Evolutionary conservation across 1,140 invertebrate species (phyloP).

Genomic region (Caerostris darwini): DNA sequence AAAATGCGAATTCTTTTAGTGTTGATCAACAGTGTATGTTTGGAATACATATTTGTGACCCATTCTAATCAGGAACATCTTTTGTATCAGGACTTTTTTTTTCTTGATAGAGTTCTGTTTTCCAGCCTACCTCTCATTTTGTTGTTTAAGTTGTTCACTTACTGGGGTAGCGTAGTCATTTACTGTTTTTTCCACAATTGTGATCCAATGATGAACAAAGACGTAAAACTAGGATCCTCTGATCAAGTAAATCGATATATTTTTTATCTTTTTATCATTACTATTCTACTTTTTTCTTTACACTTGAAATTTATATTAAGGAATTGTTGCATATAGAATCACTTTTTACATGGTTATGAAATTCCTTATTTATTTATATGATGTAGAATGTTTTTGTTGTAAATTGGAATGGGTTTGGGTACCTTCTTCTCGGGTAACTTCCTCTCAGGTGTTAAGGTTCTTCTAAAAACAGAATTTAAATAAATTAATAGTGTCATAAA

Average conservation of each 20-base stretch:
- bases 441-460: too few relatives aligned
- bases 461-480: too few relatives aligned
- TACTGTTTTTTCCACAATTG: slow-evolving; percentile 89
- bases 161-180: slow-evolving; percentile 88
- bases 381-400: too few relatives aligned
- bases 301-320: not conserved
- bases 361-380: too few relatives aligned
- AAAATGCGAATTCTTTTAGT: too few relatives aligned
- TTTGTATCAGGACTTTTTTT: too few relatives aligned
- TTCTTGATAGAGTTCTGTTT: slow-evolving; percentile 71
- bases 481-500: too few relatives aligned
- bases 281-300: not conserved
- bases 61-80: too few relatives aligned
- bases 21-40: too few relatives aligned
- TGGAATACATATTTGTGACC: too few relatives aligned
- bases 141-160: slow-evolving; percentile 78
- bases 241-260: slow-evolving; percentile 81
- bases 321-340: not conserved
- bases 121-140: slow-evolving; percentile 78
- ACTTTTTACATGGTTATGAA: too few relatives aligned
- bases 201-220: slow-evolving; percentile 85
- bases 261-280: not conserved
- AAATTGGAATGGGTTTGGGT: not conserved
- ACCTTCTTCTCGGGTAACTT: not conserved
- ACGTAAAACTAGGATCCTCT: slow-evolving; percentile 83